Conservation (phyloP, 1,140 invertebrate genomes). For the Stegodyphus dumicola region DNA sequence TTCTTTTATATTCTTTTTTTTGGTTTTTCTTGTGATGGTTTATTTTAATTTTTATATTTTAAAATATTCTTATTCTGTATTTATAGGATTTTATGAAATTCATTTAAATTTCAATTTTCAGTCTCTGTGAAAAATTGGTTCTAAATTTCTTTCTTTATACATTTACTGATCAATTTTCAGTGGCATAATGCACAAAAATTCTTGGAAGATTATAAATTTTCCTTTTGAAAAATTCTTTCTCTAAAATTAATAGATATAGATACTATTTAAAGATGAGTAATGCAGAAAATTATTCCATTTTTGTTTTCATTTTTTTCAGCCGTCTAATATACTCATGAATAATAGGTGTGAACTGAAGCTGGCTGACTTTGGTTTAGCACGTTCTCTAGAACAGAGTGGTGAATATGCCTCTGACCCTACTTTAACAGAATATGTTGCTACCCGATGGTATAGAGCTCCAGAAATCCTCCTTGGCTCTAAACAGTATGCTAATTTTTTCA, state of each 20-base stretch:
- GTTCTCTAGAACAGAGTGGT: conserved; percentile 83
- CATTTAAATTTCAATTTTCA: too few species aligned
- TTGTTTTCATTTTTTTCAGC: conserved; percentile 87
- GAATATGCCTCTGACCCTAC: conserved; percentile 72
- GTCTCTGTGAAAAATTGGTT: too few species aligned
- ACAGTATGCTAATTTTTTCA: conserved; percentile 81
- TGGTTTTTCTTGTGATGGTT: too few species aligned
- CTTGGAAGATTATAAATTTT: too few species aligned
- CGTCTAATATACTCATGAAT: conserved; percentile 98
- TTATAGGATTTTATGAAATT: too few species aligned
- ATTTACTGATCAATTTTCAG: too few species aligned
- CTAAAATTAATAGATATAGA: not conserved
- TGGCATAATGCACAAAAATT: too few species aligned
- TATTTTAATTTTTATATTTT: too few species aligned
- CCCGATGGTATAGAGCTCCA: conserved; percentile 89
- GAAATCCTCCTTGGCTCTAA: conserved; percentile 99
- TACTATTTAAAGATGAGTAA: not conserved
- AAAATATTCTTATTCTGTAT: too few species aligned
- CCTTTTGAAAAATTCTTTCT: too few species aligned
- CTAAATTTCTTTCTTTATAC: too few species aligned
- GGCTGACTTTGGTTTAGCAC: conserved; percentile 96
- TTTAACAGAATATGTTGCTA: conserved; percentile 99
- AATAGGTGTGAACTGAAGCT: conserved; percentile 99
- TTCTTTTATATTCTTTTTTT: too few species aligned
- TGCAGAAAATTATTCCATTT: not conserved